Evolutionary conservation across 2,888 invertebrate genomes (phyloP).

Genomic region (Anoncus sp.): DNA sequence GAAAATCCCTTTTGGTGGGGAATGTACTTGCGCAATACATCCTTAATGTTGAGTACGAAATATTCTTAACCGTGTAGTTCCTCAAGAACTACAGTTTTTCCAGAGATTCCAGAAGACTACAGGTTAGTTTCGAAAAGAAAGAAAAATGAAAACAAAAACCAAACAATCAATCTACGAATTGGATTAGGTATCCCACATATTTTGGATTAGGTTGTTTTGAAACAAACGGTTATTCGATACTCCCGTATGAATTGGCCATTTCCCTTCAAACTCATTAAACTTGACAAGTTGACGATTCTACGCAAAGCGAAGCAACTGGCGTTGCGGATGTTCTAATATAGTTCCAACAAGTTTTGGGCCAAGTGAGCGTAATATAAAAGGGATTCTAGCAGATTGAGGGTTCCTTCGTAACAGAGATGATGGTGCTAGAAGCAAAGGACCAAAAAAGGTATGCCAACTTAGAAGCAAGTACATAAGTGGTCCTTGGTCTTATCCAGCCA

Average conservation of each 20-base stretch:
- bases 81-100: slow-evolving; percentile 25
- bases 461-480: slow-evolving; percentile 64
- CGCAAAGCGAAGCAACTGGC: not conserved
- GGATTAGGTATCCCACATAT: no score
- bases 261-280: slow-evolving; percentile 18
- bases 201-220: not conserved
- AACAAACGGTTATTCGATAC: not conserved
- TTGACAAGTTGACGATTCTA: slow-evolving; percentile 10
- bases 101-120: no score
- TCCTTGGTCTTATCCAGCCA: slow-evolving; percentile 58
- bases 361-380: slow-evolving; percentile 43
- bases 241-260: slow-evolving; percentile 2
- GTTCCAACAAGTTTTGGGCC: slow-evolving; percentile 48
- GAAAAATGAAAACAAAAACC: no score
- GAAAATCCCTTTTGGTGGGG: no score
- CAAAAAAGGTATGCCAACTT: slow-evolving; percentile 28
- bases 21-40: no score
- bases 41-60: slow-evolving; percentile 20
- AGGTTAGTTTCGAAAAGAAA: no score
- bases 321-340: slow-evolving; percentile 26
- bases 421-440: slow-evolving; percentile 20
- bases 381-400: slow-evolving; percentile 28
- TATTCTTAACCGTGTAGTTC: no score
- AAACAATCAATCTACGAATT: not conserved
- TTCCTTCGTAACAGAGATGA: slow-evolving; percentile 19